Base-by-base conservation (phyloP, 2,888 invertebrate species). In the Agrilus cyanescens region DNA sequence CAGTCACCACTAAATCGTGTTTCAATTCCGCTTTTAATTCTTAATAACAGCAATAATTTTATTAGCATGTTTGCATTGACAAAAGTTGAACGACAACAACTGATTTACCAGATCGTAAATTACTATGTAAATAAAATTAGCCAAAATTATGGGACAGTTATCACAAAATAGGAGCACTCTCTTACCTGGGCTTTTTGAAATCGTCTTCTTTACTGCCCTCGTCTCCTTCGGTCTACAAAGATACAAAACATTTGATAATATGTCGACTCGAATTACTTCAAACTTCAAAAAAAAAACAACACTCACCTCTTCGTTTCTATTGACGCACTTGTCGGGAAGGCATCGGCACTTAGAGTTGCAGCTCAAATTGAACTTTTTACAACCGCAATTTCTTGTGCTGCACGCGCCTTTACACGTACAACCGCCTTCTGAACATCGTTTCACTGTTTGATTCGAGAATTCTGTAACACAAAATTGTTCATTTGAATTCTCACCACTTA, bases 331-430 rank as follows among this genome's bases (percentile, higher is more conserved):
- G 7, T 60, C 63, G 0, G 59, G 51, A 51, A 67, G 66, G 46
- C 81, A 81, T 38, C 73, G 70, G 53, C 81, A 81, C 1, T 66
- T 54, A 18, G 15, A 14, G 0, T 64, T 57, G 53, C 80, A 80
- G 1, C 57, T 56, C 31, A 37, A 16, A 6, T n/a, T 4, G 14
- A 68, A 55, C 62, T 76, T 79, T 4, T 72, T 68, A 49, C 81
- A 82, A 13, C 74, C 70, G 60, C 82, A 82, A 40, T 73, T 56
- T 54, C 72, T 70, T 29, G 69, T 72, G 44, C 66, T 59, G 55
- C 81, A 81, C 37, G 68, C 68, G 2, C 75, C 74, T 57, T 76
- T 75, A 50, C 81, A 82, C 1, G 65, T 59, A 62, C 82, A 82
- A 0, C 72, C 61, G 2, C 77, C 78, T 54, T 76, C 75, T 3